These are phyloP conservation scores for Crocodylus rhombifer DNA, from an alignment of 2,797 vertebrate species.

Conservation along the genomic window DNA sequence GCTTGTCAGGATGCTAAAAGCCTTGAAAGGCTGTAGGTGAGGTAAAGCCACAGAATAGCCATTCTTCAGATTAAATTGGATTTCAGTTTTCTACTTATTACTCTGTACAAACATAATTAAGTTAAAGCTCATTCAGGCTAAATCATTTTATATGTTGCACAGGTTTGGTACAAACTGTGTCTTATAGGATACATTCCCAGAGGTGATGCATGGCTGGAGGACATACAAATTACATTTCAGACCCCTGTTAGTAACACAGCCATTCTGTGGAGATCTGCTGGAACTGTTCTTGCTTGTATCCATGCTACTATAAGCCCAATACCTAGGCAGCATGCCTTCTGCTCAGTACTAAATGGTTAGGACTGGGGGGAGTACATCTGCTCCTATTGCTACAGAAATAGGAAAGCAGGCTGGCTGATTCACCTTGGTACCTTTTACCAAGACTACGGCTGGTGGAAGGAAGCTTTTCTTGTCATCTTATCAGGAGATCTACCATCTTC, in stretches of 20 bases:
- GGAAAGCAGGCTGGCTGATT: too few relatives aligned
- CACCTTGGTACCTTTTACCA: too few relatives aligned
- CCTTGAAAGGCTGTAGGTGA: conserved; percentile 64
- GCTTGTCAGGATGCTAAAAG: conserved; percentile 72
- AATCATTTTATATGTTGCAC: conserved; percentile 20
- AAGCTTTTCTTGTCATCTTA: too few relatives aligned
- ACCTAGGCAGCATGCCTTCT: neutral
- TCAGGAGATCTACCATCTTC: too few relatives aligned
- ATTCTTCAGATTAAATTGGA: conserved; percentile 61
- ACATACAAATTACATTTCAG: conserved; percentile 37
- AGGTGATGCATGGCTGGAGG: neutral
- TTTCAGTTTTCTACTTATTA: conserved; percentile 65
- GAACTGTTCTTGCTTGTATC: neutral
- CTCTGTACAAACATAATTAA: conserved; percentile 44
- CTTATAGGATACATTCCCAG: conserved; percentile 26
- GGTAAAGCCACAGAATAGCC: conserved; percentile 57
- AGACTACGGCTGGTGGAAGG: too few relatives aligned
- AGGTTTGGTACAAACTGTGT: neutral
- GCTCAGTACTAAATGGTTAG: neutral
- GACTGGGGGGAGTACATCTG: neutral
- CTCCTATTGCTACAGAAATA: too few relatives aligned
- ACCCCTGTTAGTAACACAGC: neutral
- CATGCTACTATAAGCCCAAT: neutral
- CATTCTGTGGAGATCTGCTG: neutral
- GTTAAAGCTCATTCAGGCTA: conserved; percentile 59